Percentiles rank a stretch among this genome's conserved stretches.
Conservation (phyloP, 2,113 vertebrate genomes). For the Alaudala cheleensis region DNA sequence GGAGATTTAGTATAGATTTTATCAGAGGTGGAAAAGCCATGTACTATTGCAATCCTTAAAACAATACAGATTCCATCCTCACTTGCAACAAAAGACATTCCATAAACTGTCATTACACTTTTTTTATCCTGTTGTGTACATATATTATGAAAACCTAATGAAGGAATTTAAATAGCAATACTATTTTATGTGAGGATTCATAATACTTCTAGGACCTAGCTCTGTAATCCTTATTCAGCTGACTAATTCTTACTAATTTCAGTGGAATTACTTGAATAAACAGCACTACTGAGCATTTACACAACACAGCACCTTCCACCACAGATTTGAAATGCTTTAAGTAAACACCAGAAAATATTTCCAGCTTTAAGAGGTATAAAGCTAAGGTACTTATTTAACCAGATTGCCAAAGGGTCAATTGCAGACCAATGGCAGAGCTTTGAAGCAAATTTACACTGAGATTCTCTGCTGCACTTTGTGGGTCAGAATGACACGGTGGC, state of each 20-base stretch:
- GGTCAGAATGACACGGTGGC: neutral
- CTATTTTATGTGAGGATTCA: neutral
- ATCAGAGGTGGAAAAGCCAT: neutral
- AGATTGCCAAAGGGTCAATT: neutral
- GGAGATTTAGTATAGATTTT: neutral
- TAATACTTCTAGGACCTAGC: constrained; percentile 1
- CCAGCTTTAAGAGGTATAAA: neutral
- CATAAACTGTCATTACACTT: neutral
- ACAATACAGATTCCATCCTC: neutral
- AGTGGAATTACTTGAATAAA: constrained; percentile 58
- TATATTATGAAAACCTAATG: constrained; percentile 23
- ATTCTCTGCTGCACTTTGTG: neutral
- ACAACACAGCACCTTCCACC: neutral
- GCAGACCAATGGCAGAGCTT: neutral
- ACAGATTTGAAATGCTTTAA: constrained; percentile 9
- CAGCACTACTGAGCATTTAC: neutral
- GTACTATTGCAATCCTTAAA: neutral
- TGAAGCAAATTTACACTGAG: constrained; percentile 15
- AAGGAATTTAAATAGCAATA: constrained; percentile 27
- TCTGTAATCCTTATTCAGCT: constrained; percentile 39
- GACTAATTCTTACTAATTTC: constrained; percentile 59
- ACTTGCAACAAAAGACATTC: neutral
- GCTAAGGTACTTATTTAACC: neutral
- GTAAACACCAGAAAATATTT: constrained; percentile 24
- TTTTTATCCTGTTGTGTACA: constrained; percentile 13